Evolutionary conservation across 2,113 vertebrate species (phyloP), one percentile per base, ranked within the genome.

Genomic region (Nyctibius bracteatus): DNA sequence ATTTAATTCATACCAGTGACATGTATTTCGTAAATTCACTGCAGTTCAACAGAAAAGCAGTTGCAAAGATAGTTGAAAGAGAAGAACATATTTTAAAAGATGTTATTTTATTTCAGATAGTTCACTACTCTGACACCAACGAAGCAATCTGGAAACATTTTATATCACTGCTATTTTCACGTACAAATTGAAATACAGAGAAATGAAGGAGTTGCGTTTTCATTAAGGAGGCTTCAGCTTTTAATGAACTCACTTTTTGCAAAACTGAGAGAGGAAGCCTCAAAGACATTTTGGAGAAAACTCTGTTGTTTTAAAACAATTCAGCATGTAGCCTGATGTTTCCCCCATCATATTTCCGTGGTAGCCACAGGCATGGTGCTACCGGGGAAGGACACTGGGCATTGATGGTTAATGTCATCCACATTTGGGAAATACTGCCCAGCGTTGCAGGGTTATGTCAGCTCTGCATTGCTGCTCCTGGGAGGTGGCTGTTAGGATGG

Each of bases 331-430:
- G 31, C 23, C 43, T 71, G 30, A 27, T 33, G 24, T 61, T 83
- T 65, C 10, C 25, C 16, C 55, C 5, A 1, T 58, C 63, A 28
- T 18, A 20, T 17, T 31, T 9, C 14, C 4, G 0, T 10, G 30
- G 23, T 11, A 0, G 1, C 14, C 8, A 1, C 1, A 1, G 72
- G 22, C 5, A 2, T 0, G 0, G 8, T 14, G 13, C 37, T 37
- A 2, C 19, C 0, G 1, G 5, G 11, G 17, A 58, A 63, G 25
- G 49, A 7, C 5, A 6, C 19, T 1, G 0, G 13, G 5, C 5
- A 1, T 9, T 14, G 37, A 19, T 39, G 18, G 15, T 13, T 31
- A 6, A 6, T 5, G 28, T 47, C 24, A 24, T 39, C 18, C 21
- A 2, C 1, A 2, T 39, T 9, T 46, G 67, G 37, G 35, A 79